Percentiles rank a stretch among this genome's conserved stretches.
Conservation (phyloP, 1,140 invertebrate genomes). For the Tetramorium simillimum region DNA sequence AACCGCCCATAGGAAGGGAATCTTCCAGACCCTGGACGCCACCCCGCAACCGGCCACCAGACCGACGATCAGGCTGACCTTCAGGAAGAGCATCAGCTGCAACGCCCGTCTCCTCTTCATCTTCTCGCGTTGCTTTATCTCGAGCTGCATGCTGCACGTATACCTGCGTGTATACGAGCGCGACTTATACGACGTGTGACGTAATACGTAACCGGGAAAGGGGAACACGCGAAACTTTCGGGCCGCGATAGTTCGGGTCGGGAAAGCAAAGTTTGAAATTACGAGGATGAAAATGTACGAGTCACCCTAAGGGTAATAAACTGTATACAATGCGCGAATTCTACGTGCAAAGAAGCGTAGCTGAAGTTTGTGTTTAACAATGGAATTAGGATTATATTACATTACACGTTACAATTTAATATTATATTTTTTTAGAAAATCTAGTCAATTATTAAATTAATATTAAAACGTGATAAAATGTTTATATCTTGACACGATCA, state of each 20-base stretch:
- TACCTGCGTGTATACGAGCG: constrained; percentile 72
- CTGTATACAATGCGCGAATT: not conserved
- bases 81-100: constrained; percentile 87
- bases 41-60: constrained; percentile 82
- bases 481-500: constrained; percentile 83
- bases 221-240: constrained; percentile 8
- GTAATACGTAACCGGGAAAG: constrained; percentile 28
- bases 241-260: not conserved
- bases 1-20: constrained; percentile 82
- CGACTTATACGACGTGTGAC: constrained; percentile 28
- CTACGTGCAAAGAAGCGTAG: not conserved
- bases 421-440: not conserved
- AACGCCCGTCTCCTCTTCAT: constrained; percentile 86
- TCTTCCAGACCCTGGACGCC: constrained; percentile 79
- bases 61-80: constrained; percentile 85
- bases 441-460: not conserved
- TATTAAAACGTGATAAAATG: not conserved
- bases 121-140: constrained; percentile 87
- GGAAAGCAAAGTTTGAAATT: constrained; percentile 40
- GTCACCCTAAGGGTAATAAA: not conserved
- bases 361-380: not conserved
- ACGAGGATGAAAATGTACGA: constrained; percentile 23
- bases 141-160: constrained; percentile 86
- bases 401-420: not conserved
- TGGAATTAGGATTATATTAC: not conserved